Conservation (phyloP, 2,888 invertebrate species). For the Hemicrepidius hirtus region DNA sequence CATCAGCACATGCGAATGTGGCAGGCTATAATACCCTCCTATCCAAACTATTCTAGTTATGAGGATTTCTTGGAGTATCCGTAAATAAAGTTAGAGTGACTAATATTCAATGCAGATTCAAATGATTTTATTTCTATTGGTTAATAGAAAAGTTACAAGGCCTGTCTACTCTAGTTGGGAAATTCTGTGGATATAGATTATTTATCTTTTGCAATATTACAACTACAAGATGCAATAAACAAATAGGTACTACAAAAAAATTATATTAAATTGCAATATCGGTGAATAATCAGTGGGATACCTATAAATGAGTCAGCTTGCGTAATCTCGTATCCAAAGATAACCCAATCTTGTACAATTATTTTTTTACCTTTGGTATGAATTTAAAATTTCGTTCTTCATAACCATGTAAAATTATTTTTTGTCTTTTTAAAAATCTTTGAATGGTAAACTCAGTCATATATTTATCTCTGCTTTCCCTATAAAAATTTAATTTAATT, state of each 20-base stretch:
- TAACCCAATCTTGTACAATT: conserved; percentile 9
- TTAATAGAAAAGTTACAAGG: too few species aligned
- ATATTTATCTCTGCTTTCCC: conserved; percentile 72
- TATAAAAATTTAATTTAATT: conserved; percentile 51
- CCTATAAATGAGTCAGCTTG: conserved; percentile 11
- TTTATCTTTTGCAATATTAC: background rate
- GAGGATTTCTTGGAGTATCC: too few species aligned
- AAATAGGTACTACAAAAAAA: background rate
- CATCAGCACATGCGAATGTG: too few species aligned
- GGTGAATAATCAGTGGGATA: conserved; percentile 12
- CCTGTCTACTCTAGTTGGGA: too few species aligned
- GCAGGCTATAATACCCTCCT: too few species aligned
- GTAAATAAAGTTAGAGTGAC: too few species aligned
- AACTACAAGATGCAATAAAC: conserved; percentile 6
- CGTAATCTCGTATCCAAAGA: background rate
- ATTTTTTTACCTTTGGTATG: conserved; percentile 82
- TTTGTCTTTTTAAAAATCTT: conserved; percentile 82
- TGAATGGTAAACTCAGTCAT: conserved; percentile 80
- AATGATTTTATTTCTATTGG: too few species aligned
- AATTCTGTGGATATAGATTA: too few species aligned
- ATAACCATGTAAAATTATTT: conserved; percentile 84
- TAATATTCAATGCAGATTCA: too few species aligned
- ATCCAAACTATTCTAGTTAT: too few species aligned
- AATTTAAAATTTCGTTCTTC: conserved; percentile 84
- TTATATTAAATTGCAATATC: background rate